Evolutionary conservation across 2,113 vertebrate genomes (phyloP).

Genomic region (Micronisus gabar): DNA sequence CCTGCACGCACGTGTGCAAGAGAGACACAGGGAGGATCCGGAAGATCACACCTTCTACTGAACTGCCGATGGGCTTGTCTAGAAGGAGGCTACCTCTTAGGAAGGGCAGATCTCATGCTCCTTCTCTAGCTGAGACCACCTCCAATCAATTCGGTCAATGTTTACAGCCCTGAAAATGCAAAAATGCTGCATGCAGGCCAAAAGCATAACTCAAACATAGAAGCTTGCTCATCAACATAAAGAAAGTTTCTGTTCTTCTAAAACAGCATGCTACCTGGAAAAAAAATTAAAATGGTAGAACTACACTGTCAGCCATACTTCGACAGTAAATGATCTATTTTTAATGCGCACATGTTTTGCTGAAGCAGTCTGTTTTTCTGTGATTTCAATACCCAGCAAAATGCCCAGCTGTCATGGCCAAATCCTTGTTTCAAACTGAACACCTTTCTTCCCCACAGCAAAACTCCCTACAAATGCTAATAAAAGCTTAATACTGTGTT

Average conservation of each 20-base stretch:
- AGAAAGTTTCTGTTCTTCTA: neutral
- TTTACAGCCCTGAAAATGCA: neutral
- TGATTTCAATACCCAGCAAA: neutral
- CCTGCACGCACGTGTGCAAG: rapidly evolving
- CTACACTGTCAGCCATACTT: neutral
- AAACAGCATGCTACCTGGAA: neutral
- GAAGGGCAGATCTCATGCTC: neutral
- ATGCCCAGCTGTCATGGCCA: neutral
- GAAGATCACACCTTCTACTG: neutral
- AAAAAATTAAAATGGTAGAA: neutral
- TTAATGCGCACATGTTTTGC: neutral
- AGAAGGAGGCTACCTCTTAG: neutral
- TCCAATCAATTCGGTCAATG: neutral
- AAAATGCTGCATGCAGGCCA: neutral
- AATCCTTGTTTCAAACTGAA: neutral
- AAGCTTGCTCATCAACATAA: neutral
- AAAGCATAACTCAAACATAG: neutral
- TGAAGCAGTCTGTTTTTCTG: neutral
- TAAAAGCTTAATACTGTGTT: neutral
- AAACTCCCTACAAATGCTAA: neutral
- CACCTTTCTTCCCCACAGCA: neutral
- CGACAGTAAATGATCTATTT: neutral
- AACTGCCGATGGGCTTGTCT: neutral
- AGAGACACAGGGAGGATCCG: neutral
- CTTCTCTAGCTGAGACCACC: neutral